Percentiles rank a stretch among this genome's conserved stretches.
phyloP scores from a whole-genome alignment of 2,888 invertebrate species.

The Meghimatium bilineatum region DNA sequence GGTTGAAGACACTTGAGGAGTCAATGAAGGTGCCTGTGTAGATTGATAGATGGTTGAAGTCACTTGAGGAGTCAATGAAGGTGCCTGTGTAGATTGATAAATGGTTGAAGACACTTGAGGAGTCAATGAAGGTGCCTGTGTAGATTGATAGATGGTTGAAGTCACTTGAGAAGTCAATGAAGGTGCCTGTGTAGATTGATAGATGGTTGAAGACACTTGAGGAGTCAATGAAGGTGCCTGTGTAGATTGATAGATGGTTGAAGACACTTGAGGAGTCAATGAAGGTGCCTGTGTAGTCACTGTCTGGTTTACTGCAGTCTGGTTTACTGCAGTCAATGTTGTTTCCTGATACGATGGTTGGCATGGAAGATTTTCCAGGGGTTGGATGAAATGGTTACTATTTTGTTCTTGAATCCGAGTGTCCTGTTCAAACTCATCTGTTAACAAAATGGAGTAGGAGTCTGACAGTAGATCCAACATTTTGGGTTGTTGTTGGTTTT shows the following conservation, averaged over 20 bases:
- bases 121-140: not conserved
- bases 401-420: not conserved
- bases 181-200: not conserved
- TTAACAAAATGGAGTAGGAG: conserved; percentile 33
- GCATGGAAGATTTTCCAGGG: not conserved
- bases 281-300: not conserved
- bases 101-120: not conserved
- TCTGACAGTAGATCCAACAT: conserved; percentile 45
- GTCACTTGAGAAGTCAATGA: not conserved
- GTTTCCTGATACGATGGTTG: conserved; percentile 10
- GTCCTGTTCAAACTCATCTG: conserved; percentile 22
- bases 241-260: not conserved
- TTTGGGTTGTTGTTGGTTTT: conserved; percentile 27
- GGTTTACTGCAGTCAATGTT: not conserved
- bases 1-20: not conserved
- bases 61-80: not conserved
- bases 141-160: not conserved
- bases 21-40: not conserved
- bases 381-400: not conserved
- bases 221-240: not conserved
- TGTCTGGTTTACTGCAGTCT: not conserved
- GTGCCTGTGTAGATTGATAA: not conserved
- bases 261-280: not conserved
- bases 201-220: not conserved
- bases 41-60: not conserved